Conservation (phyloP, 1,140 invertebrate genomes). For the Tetramorium parvispinum region DNA sequence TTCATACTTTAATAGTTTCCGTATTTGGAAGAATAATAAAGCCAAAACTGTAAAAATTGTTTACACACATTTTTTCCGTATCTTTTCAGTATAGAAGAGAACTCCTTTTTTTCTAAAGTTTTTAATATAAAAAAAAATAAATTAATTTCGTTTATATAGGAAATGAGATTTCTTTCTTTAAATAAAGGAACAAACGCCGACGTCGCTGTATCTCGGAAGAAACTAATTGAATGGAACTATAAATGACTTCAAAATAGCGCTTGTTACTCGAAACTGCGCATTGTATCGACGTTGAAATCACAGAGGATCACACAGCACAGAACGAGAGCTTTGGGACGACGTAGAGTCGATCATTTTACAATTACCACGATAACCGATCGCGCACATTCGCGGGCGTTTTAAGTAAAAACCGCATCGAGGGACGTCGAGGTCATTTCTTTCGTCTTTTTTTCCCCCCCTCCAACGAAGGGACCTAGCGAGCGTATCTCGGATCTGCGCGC, state of each 20-base stretch:
- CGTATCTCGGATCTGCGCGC: constrained; percentile 56
- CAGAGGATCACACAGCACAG: neutral
- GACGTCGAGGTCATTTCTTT: constrained; percentile 5
- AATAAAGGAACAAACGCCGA: neutral
- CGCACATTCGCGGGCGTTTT: constrained; percentile 35
- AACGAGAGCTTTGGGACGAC: constrained; percentile 16
- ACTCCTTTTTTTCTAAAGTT: neutral
- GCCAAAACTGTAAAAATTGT: neutral
- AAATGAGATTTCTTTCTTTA: neutral
- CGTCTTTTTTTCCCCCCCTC: neutral
- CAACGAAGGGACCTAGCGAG: constrained; percentile 23
- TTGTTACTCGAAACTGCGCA: neutral
- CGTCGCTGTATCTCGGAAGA: neutral
- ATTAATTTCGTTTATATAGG: neutral
- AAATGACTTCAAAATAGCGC: neutral
- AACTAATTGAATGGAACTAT: neutral
- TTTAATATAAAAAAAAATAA: neutral
- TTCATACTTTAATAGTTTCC: neutral
- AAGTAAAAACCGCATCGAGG: constrained; percentile 38
- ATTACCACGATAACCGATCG: constrained; percentile 53
- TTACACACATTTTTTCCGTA: neutral
- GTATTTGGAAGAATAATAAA: neutral
- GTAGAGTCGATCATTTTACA: constrained; percentile 38
- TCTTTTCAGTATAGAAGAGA: too few relatives aligned
- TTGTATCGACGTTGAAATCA: neutral